phyloP scores from a whole-genome alignment of 2,797 vertebrate genomes.

The Coranthus polyacanthus region DNA sequence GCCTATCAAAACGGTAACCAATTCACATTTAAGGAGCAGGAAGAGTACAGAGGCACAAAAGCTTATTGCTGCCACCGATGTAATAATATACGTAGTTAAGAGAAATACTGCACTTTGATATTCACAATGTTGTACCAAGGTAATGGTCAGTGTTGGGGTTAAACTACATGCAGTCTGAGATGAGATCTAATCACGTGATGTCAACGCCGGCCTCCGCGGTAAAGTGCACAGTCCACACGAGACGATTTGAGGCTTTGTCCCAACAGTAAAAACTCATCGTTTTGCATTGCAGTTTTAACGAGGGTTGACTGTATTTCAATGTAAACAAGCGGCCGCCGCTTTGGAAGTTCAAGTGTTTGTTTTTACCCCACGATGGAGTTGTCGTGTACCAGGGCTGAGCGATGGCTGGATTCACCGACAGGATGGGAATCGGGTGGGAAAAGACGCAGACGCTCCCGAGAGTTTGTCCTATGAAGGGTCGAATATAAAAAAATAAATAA shows the following conservation, averaged over 20 bases:
- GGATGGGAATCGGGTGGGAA: no score
- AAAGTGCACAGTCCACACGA: conserved; percentile 39
- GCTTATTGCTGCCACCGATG: conserved; percentile 78
- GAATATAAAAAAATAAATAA: no score
- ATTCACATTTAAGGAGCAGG: conserved; percentile 70
- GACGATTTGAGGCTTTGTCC: conserved; percentile 33
- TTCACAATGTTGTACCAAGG: conserved; percentile 44
- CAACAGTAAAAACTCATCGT: not conserved
- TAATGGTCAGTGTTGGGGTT: conserved; percentile 2
- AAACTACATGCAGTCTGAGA: conserved; percentile 25
- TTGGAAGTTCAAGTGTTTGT: conserved; percentile 42
- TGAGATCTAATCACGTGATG: not conserved
- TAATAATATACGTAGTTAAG: not conserved
- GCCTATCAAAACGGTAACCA: conserved; percentile 39
- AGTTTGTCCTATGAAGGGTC: no score
- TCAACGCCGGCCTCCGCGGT: conserved; percentile 21
- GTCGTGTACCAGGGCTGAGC: conserved; percentile 46
- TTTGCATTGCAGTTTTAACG: conserved; percentile 12
- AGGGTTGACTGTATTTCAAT: conserved; percentile 1
- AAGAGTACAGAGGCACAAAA: conserved; percentile 69
- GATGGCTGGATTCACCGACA: conserved; percentile 1
- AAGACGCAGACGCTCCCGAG: no score
- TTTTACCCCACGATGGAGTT: not conserved
- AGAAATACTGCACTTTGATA: conserved; percentile 57
- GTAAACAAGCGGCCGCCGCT: conserved; percentile 56